A percentile compares a stretch with the other conserved stretches of the same genome.
Evolutionary conservation across 1,140 invertebrate genomes (phyloP).

Genomic region (Arctopsyche grandis): DNA sequence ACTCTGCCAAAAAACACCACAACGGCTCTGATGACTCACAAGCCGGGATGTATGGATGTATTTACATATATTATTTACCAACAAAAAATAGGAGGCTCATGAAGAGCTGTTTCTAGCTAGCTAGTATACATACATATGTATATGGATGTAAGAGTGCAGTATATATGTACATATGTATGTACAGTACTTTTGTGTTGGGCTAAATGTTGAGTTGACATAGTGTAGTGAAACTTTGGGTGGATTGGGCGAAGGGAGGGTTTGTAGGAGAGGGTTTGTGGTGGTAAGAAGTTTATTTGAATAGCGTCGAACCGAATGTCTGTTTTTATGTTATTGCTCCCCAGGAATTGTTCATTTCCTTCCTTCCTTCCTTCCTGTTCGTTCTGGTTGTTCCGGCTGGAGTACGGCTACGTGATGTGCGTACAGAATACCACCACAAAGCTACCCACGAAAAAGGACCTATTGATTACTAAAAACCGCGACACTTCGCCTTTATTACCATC

Average conservation of each 20-base stretch:
- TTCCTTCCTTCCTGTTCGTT: constrained; percentile 2
- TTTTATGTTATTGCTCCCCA: constrained; percentile 43
- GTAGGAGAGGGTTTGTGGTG: background rate
- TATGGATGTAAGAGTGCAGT: too few species aligned
- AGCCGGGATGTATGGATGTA: too few species aligned
- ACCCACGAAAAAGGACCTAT: constrained; percentile 15
- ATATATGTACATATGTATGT: too few species aligned
- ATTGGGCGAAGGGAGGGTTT: background rate
- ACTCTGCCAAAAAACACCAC: too few species aligned
- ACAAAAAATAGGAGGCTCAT: too few species aligned
- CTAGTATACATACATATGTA: too few species aligned
- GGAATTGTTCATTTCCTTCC: constrained; percentile 45
- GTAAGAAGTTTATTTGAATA: constrained; percentile 38
- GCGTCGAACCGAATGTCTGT: constrained; percentile 34
- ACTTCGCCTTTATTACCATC: constrained; percentile 4
- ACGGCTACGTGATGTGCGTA: constrained; percentile 30
- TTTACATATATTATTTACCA: too few species aligned
- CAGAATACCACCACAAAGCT: background rate
- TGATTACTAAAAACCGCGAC: constrained; percentile 20
- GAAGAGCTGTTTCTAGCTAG: too few species aligned
- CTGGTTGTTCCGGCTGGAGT: background rate
- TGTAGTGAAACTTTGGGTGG: too few species aligned
- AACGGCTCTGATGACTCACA: too few species aligned
- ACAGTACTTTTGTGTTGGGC: too few species aligned
- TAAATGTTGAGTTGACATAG: too few species aligned